Base-by-base conservation (phyloP, 1,140 invertebrate genomes). In the Drosophila pectinifera region DNA sequence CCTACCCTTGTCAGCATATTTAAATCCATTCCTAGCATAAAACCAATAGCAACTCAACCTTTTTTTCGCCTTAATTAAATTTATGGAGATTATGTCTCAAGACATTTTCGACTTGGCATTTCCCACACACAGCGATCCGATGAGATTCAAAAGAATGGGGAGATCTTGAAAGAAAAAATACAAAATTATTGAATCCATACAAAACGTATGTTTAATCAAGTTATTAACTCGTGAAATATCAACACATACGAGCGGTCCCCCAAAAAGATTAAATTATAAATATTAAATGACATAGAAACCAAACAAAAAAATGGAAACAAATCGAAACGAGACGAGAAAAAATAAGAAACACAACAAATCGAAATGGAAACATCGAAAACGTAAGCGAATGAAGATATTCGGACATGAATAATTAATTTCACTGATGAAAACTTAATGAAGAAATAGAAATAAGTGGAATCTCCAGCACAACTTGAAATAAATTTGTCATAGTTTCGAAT, bases 371-470 rank as follows among this genome's bases (percentile, higher is more conserved):
- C 65, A 61, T 78, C 78, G 75, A 80, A 89, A 64, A 77, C 68
- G 78, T 77, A 88, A 83, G 57, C 84, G 77, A 80, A 78, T 84
- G 73, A 84, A 84, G 84, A 89, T 89, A 89, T 89, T 89, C 69
- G 80, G 84, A 89, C 84, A 89, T 89, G 84, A 89, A 89, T 89
- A 89, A 89, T 89, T 89, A 89, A 89, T 89, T 68, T 84, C 77
- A 75, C 84, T 89, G 84, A 89, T 89, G 84, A 89, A 89, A 89
- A 89, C 84, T 89, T 89, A 89, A 89, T 89, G 84, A 89, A 89
- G 85, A 89, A 90, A 89, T 89, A 78, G 80, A 90, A 80, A 80
- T 62, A 70, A 84, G 76, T 67, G 76, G 75, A 83, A 78, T 81
- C 79, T 81, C 78, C 72, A 57, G 61, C 75, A 43, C 78, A 65